phyloP scores from a whole-genome alignment of 1,140 invertebrate genomes.

The Protaetia brevitarsis region DNA sequence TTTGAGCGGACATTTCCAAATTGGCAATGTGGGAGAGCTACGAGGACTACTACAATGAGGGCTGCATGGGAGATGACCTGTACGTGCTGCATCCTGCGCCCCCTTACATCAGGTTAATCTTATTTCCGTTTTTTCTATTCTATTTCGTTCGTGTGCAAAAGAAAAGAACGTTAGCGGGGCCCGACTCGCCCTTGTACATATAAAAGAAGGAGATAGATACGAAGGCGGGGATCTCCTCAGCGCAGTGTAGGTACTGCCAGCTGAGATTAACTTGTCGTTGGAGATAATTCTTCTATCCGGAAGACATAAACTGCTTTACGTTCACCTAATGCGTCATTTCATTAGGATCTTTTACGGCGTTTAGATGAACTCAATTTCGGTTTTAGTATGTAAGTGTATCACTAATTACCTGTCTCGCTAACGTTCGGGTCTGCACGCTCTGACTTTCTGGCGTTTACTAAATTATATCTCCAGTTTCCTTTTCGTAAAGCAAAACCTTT shows the following conservation, averaged over 20 bases:
- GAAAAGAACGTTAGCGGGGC: background rate
- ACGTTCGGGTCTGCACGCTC: too few species aligned
- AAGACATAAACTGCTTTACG: background rate
- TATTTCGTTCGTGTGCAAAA: background rate
- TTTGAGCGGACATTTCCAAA: background rate
- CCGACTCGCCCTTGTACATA: too few species aligned
- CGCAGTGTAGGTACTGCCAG: background rate
- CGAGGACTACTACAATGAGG: slow-evolving; percentile 24
- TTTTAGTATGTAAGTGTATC: background rate
- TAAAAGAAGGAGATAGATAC: background rate
- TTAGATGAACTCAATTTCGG: background rate
- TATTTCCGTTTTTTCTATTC: too few species aligned
- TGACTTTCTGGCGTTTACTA: too few species aligned
- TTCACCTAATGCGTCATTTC: background rate
- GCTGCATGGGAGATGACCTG: background rate
- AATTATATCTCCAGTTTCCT: too few species aligned
- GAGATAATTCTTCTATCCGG: background rate
- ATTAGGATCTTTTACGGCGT: background rate
- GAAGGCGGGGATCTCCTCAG: too few species aligned
- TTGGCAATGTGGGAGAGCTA: slow-evolving; percentile 28
- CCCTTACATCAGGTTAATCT: slow-evolving; percentile 33
- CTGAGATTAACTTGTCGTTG: background rate
- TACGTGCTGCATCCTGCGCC: slow-evolving; percentile 23
- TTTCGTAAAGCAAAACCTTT: too few species aligned
- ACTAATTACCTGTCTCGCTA: background rate